Evolutionary conservation across 2,888 invertebrate genomes (phyloP), one percentile per base, ranked within the genome.

Genomic region (Pyrrhosoma nymphula): DNA sequence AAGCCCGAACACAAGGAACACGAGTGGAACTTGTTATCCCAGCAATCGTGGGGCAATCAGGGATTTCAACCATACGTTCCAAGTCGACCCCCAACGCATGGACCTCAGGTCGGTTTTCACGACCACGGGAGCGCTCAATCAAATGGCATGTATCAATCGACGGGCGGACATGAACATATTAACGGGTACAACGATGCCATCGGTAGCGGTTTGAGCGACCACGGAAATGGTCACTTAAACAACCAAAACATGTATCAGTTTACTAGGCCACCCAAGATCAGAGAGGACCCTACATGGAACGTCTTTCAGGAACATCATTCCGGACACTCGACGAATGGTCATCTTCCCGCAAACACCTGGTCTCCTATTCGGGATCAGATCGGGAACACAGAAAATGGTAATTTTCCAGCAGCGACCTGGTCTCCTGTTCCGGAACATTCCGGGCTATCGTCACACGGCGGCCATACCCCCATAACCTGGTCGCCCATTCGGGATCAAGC

Each of bases 21-120:
- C 69, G 75, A 93, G 39, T 93, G 93, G 93, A 93, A 35, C 47
- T n/a, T 69, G n/a, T 47, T 63, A 26, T 93, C 63, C 12, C 47
- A 69, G 39, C 93, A 93, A 69, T 55, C 82, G 30, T 82, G 82
- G 82, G 82, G 82, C 16, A 35, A 3, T 10, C 35, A 82, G 3
- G 82, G 82, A 14, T 82, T 82, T 82, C 82, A 35, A 35, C 82
- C 82, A 14, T 35, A 35, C 35, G 12, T 35, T n/a, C 82, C 82
- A 14, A 35, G 82, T 82, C 30, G 82, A 35, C 82, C 30, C 30
- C 30, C 26, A 26, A 12, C 35, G 30, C n/a, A n/a, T 26, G 69
- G n/a, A 26, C 69, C 69, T 4, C 82, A 35, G 14, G 30, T 35
- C 14, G 82, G 35, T 10, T 18, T 18, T 35, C 30, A 82, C 16